Percentiles rank a stretch among this genome's conserved stretches.
phyloP scores from a whole-genome alignment of 2,797 vertebrate species.

The Microcaecilia unicolor region DNA sequence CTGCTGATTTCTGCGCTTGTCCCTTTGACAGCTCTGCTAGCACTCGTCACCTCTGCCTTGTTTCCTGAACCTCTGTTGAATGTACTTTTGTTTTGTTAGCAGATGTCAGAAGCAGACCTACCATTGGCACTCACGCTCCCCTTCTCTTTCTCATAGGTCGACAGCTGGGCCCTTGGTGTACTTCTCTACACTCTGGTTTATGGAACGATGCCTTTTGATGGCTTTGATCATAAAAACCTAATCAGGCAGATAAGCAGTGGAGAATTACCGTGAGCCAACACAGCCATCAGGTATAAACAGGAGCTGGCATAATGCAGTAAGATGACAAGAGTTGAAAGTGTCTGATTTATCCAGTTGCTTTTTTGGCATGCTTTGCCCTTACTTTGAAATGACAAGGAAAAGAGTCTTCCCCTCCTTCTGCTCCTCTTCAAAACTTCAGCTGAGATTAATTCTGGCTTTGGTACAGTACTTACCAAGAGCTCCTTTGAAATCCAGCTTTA shows the following conservation, averaged over 20 bases:
- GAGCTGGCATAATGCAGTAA: background rate
- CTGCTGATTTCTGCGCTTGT: too few species aligned
- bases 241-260: constrained; percentile 97
- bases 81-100: background rate
- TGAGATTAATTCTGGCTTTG: constrained; percentile 13
- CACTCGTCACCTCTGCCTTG: too few species aligned
- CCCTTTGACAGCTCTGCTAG: too few species aligned
- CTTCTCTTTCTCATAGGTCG: constrained; percentile 72
- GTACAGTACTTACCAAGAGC: constrained; percentile 6
- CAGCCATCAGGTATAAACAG: constrained; percentile 84
- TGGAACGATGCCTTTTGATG: constrained; percentile 96
- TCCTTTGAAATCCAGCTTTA: constrained; percentile 4
- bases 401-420: background rate
- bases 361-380: background rate
- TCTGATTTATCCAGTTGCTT: background rate
- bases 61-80: constrained; percentile 5
- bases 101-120: too few species aligned
- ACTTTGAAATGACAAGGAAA: background rate
- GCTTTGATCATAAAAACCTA: constrained; percentile 95
- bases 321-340: background rate
- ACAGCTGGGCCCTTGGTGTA: constrained; percentile 98
- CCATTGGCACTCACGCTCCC: background rate
- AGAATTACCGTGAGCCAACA: constrained; percentile 92
- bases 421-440: constrained; percentile 12
- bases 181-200: constrained; percentile 96